Percentiles rank a stretch among this genome's conserved stretches.
phyloP scores from a whole-genome alignment of 2,888 invertebrate species.

The Magallana nippona region DNA sequence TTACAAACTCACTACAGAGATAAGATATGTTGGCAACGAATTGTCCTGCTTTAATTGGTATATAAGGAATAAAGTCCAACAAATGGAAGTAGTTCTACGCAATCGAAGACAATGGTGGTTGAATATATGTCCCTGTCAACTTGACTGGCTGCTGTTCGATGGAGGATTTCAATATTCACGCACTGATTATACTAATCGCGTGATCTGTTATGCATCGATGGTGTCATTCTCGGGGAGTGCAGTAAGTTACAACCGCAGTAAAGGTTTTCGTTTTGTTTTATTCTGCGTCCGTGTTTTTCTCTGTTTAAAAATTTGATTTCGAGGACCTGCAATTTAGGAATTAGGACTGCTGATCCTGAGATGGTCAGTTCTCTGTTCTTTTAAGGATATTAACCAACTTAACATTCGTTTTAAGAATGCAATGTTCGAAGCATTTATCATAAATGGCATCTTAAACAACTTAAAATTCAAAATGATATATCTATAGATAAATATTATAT shows the following conservation, averaged over 20 bases:
- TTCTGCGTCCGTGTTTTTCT: too few species aligned
- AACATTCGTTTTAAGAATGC: too few species aligned
- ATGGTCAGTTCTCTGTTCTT: too few species aligned
- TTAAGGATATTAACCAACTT: too few species aligned
- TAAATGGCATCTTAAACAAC: too few species aligned
- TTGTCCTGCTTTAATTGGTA: conserved; percentile 11
- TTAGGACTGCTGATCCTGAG: too few species aligned
- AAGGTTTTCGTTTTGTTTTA: background rate
- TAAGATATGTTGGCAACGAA: conserved; percentile 6
- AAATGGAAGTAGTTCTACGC: background rate
- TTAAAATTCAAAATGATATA: too few species aligned
- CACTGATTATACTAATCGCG: background rate
- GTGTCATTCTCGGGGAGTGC: background rate
- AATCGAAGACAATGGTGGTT: conserved; percentile 18
- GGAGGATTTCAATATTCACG: conserved; percentile 16
- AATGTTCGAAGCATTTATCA: too few species aligned
- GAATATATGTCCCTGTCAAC: background rate
- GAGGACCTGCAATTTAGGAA: too few species aligned
- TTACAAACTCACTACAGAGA: conserved; percentile 11
- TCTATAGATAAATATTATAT: too few species aligned
- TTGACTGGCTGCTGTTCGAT: background rate
- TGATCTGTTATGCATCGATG: conserved; percentile 19
- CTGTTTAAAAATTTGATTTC: too few species aligned
- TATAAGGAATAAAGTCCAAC: background rate
- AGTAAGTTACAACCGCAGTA: background rate